phyloP scores from a whole-genome alignment of 2,797 vertebrate species.

The Sebastes alutus region DNA sequence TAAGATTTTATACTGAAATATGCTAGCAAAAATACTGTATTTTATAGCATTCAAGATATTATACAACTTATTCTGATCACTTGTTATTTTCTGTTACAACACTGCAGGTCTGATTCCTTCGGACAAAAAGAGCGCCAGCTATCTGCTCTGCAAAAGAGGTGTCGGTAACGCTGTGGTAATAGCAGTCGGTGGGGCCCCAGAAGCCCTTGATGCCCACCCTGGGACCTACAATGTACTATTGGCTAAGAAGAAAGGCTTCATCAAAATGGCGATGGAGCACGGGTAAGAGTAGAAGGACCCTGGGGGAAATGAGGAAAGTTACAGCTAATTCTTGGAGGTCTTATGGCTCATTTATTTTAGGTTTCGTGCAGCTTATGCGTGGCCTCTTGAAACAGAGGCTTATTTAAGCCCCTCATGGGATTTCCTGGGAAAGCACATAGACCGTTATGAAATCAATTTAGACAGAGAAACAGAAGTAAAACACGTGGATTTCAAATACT shows the following conservation, averaged over 20 bases:
- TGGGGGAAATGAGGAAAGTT: not conserved
- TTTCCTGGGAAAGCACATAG: conserved; percentile 34
- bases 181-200: conserved; percentile 89
- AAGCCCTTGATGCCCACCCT: conserved; percentile 90
- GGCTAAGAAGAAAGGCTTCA: conserved; percentile 91
- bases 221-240: conserved; percentile 86
- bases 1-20: not conserved
- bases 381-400: conserved; percentile 46
- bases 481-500: not conserved
- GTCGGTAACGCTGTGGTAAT: conserved; percentile 87
- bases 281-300: conserved; percentile 82
- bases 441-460: not conserved
- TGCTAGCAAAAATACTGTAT: not conserved
- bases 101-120: conserved; percentile 89
- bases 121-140: conserved; percentile 85
- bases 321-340: conserved; percentile 2
- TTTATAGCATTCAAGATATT: not conserved
- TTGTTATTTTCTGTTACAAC: conserved; percentile 5
- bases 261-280: conserved; percentile 88
- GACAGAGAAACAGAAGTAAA: not conserved
- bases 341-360: conserved; percentile 10
- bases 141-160: conserved; percentile 73
- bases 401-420: conserved; percentile 32
- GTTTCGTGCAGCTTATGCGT: conserved; percentile 1
- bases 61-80: not conserved